Evolutionary conservation across 1,140 invertebrate species (phyloP).

Genomic region (Brachionus manjavacas): DNA sequence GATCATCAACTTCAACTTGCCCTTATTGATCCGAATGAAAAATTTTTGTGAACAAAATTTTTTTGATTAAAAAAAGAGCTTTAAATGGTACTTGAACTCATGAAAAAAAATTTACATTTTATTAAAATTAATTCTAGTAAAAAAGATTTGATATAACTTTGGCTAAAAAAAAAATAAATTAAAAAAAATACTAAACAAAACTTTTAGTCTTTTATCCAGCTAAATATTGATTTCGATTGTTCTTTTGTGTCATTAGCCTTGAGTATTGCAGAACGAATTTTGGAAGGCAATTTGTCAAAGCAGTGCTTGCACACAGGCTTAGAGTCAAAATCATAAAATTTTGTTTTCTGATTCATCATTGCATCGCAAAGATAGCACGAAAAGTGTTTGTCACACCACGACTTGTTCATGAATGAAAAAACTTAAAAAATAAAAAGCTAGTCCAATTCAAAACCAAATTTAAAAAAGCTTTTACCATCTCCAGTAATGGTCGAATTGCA

Average conservation of each 20-base stretch:
- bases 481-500: conserved; percentile 96
- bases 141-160: neutral
- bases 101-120: too few relatives aligned
- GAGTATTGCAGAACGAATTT: conserved; percentile 64
- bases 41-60: too few relatives aligned
- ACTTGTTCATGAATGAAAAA: conserved; percentile 72
- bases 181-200: neutral
- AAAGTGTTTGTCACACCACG: conserved; percentile 99
- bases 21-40: too few relatives aligned
- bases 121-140: too few relatives aligned
- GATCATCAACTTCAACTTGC: too few relatives aligned
- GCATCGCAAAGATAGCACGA: conserved; percentile 95
- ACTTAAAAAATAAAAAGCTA: conserved; percentile 44
- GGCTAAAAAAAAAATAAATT: neutral
- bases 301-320: conserved; percentile 97
- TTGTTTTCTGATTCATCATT: conserved; percentile 94
- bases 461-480: conserved; percentile 70
- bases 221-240: conserved; percentile 1
- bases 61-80: too few relatives aligned
- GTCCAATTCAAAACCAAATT: neutral
- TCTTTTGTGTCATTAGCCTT: conserved; percentile 6
- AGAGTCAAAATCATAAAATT: conserved; percentile 97
- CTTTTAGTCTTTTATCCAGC: conserved; percentile 16
- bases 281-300: conserved; percentile 90
- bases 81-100: too few relatives aligned